Evolutionary conservation across 2,113 vertebrate species (phyloP).

Genomic region (Osmerus eperlanus): DNA sequence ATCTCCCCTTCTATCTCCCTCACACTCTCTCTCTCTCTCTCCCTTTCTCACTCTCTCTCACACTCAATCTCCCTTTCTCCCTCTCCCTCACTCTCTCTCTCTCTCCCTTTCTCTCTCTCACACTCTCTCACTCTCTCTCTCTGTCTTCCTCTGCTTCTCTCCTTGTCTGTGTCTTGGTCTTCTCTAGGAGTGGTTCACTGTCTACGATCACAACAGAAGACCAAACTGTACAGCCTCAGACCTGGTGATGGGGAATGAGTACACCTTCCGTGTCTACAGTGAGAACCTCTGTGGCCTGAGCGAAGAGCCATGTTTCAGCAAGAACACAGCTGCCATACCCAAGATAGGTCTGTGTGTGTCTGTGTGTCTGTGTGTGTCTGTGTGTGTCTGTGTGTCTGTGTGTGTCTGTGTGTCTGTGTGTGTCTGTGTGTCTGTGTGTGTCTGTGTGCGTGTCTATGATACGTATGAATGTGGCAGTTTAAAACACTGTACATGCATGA

Average conservation of each 20-base stretch:
- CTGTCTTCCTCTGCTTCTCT: not conserved
- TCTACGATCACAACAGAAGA: conserved; percentile 82
- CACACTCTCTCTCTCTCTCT: not conserved
- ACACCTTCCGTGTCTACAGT: conserved; percentile 82
- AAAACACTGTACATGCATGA: not conserved
- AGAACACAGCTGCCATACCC: conserved; percentile 79
- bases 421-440: conserved; percentile 4
- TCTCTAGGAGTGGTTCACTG: conserved; percentile 84
- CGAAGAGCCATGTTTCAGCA: conserved; percentile 70
- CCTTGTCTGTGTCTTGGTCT: too few species aligned
- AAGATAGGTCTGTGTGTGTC: conserved; percentile 72
- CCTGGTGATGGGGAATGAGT: conserved; percentile 87
- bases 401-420: conserved; percentile 50
- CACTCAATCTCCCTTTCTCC: not conserved
- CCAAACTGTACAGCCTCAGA: conserved; percentile 80
- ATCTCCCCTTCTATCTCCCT: too few species aligned
- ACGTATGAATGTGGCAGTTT: not conserved
- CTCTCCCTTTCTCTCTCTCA: not conserved
- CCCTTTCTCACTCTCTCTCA: not conserved
- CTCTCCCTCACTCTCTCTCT: too few species aligned
- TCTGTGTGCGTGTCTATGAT: not conserved
- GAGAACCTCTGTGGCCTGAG: conserved; percentile 85
- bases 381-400: conserved; percentile 50
- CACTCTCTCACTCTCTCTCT: not conserved
- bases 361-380: not conserved